phyloP scores from a whole-genome alignment of 2,888 invertebrate genomes.

The Campoplex nolae region DNA sequence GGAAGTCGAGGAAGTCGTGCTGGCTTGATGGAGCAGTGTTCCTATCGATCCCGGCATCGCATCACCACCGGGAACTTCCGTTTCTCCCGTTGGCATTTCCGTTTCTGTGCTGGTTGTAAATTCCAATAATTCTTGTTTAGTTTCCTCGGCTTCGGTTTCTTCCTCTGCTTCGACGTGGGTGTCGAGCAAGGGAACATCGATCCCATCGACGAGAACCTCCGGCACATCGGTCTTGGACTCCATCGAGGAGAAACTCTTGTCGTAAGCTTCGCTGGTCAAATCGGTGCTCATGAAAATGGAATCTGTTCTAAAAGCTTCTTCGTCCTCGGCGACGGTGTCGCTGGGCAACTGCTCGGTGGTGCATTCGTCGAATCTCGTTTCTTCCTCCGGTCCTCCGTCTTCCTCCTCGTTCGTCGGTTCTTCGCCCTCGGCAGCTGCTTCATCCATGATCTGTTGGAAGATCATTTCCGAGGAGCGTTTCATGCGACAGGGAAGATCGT shows the following conservation, averaged over 20 bases:
- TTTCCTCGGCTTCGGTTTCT: constrained; percentile 64
- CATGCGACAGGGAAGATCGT: constrained; percentile 87
- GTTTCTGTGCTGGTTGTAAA: constrained; percentile 84
- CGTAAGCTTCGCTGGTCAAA: constrained; percentile 63
- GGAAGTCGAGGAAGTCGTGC: constrained; percentile 82
- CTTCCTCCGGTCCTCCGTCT: constrained; percentile 85
- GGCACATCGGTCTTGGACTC: constrained; percentile 86
- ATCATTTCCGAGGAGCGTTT: constrained; percentile 96
- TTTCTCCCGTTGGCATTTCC: constrained; percentile 84
- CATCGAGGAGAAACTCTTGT: constrained; percentile 73
- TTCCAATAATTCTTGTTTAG: constrained; percentile 85
- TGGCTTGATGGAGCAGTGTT: constrained; percentile 79
- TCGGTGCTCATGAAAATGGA: constrained; percentile 68
- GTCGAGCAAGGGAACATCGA: constrained; percentile 37
- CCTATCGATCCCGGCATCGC: constrained; percentile 83
- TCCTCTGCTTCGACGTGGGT: constrained; percentile 52
- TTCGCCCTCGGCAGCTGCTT: constrained; percentile 80
- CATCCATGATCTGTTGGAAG: constrained; percentile 89
- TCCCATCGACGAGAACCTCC: constrained; percentile 70
- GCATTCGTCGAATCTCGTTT: constrained; percentile 68
- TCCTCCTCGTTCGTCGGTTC: constrained; percentile 82
- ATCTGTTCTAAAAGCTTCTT: constrained; percentile 79
- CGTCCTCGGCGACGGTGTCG: constrained; percentile 88
- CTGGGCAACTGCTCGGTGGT: constrained; percentile 60
- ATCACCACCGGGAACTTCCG: constrained; percentile 83